Conservation (phyloP, 2,113 vertebrate species). For the Phalacrocorax carbo region DNA sequence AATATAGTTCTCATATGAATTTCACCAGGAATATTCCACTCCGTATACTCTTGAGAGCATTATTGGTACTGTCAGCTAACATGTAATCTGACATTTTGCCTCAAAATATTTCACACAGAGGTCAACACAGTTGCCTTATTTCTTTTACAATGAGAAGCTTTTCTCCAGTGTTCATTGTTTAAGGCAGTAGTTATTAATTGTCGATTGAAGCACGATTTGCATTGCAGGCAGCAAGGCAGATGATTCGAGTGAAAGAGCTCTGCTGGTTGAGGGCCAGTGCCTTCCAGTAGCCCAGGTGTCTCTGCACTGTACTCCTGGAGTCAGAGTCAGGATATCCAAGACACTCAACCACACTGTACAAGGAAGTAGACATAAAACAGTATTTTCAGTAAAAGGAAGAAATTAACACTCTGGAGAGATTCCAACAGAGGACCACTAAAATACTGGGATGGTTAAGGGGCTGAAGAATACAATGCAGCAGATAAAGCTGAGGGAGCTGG, state of each 20-base stretch:
- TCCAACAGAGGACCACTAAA: not conserved
- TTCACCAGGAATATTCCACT: not conserved
- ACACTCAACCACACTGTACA: not conserved
- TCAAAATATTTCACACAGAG: not conserved
- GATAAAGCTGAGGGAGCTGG: not conserved
- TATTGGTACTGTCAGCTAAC: not conserved
- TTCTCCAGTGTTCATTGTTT: not conserved
- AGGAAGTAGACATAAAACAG: not conserved
- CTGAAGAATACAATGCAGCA: not conserved
- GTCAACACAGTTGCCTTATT: not conserved
- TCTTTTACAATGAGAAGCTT: not conserved
- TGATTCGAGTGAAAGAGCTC: not conserved
- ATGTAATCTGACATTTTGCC: not conserved
- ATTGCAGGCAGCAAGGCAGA: not conserved
- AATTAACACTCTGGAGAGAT: not conserved
- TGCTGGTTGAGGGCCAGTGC: not conserved
- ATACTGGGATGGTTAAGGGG: not conserved
- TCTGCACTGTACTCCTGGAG: not conserved
- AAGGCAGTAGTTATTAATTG: not conserved
- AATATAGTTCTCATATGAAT: not conserved
- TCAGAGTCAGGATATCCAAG: not conserved
- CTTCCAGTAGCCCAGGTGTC: not conserved
- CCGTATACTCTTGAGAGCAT: not conserved
- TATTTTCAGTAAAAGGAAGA: not conserved
- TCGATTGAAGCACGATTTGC: not conserved